Conservation (phyloP, 2,113 vertebrate species). For the Corythoichthys intestinalis region DNA sequence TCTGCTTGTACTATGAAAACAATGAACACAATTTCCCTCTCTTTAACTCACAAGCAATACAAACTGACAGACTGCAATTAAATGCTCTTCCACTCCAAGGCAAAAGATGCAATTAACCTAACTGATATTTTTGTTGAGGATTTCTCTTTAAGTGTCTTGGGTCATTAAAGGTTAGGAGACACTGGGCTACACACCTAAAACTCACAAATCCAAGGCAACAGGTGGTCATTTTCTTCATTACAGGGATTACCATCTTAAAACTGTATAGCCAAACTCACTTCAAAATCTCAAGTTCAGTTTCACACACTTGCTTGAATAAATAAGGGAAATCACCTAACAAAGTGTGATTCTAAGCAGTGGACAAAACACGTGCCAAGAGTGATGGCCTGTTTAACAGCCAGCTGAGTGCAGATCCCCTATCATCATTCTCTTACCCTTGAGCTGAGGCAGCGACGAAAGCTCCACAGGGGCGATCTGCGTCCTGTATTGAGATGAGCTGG, state of each 20-base stretch:
- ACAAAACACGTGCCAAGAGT: constrained; percentile 2
- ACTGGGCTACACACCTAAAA: not conserved
- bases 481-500: constrained; percentile 94
- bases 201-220: constrained; percentile 9
- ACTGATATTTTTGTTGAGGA: not conserved
- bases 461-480: constrained; percentile 80
- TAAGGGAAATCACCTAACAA: not conserved
- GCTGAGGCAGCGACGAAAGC: constrained; percentile 88
- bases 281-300: constrained; percentile 9
- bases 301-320: not conserved
- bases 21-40: too few species aligned
- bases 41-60: not conserved
- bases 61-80: not conserved
- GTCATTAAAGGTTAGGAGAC: not conserved
- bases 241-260: not conserved
- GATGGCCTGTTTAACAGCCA: constrained; percentile 30
- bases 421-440: constrained; percentile 80
- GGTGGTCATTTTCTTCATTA: not conserved
- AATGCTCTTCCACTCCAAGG: not conserved
- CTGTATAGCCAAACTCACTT: not conserved
- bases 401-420: constrained; percentile 18
- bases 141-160: not conserved
- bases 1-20: too few species aligned
- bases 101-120: not conserved
- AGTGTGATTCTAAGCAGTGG: constrained; percentile 3